Base-by-base conservation (phyloP, 2,113 vertebrate species). In the Burhinus bistriatus region DNA sequence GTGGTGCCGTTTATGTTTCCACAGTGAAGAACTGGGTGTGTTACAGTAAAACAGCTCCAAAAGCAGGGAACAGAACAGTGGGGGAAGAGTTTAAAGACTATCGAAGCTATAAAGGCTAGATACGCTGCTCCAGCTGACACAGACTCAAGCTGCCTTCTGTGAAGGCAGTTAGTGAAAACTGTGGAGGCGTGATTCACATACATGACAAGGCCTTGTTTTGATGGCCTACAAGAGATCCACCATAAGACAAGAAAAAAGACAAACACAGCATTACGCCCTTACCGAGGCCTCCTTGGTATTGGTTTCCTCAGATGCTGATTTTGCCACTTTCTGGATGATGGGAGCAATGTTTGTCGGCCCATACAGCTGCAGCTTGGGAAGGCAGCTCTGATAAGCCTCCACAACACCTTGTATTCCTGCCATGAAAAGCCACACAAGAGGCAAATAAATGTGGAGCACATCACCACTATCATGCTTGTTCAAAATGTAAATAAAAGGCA, bases 301-400 rank as follows among this genome's bases (percentile, higher is more conserved):
- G 47, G 99, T 99, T 96, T 99, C 99, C 97, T 99, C 99, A 0
- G 99, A 99, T 8, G 99, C 99, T 4, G 99, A 99, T 88, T 98
- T 98, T 89, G 99, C 99, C 25, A 99, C 99, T 96, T 99, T 99
- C 97, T 99, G 99, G 92, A 99, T 99, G 98, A 99, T 99, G 89
- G 99, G 99, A 54, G 99, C 99, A 23, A 99, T 99, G 97, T 99
- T 99, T 78, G 99, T 99, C 2, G 99, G 99, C 5, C 99, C 99
- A 0, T 99, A 99, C 15, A 99, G 98, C 92, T 99, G 99, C 90
- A 99, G 98, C 89, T 99, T 99, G 6, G 99, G 99, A 49, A 99
- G 99, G 91, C 99, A 99, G 97, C 98, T 99, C 97, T 99, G 99
- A 89, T 99, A 99, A 23, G 99, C 99, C 97, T 99, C 99, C 77